Evolutionary conservation across 2,888 invertebrate genomes (phyloP).

Genomic region (Osmoderma eremita): DNA sequence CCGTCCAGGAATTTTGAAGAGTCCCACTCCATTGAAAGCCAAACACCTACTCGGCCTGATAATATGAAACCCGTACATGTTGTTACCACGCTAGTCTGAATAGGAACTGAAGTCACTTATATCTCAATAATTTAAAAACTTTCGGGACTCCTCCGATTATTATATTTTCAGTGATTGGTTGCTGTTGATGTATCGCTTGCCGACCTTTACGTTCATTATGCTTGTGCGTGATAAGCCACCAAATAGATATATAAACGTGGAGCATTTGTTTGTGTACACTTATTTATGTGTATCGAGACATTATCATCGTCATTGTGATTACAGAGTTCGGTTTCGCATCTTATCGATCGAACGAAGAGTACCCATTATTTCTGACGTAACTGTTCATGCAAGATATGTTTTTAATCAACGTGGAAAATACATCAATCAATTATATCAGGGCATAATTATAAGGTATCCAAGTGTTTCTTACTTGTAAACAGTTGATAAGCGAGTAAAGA

Average conservation of each 20-base stretch:
- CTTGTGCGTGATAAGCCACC: constrained; percentile 43
- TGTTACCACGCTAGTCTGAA: constrained; percentile 26
- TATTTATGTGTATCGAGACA: background rate
- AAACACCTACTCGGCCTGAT: constrained; percentile 50
- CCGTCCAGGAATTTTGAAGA: constrained; percentile 56
- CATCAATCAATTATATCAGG: too few species aligned
- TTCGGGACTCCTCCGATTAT: constrained; percentile 53
- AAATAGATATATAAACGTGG: constrained; percentile 11
- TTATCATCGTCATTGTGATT: constrained; percentile 11
- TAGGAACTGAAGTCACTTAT: constrained; percentile 20
- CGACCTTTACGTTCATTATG: constrained; percentile 48
- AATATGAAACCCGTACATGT: constrained; percentile 49
- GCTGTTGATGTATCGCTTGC: constrained; percentile 45
- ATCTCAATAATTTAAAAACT: constrained; percentile 43
- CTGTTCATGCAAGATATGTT: too few species aligned
- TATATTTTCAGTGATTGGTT: constrained; percentile 50
- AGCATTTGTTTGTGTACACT: constrained; percentile 16
- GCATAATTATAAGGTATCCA: too few species aligned
- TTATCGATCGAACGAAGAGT: background rate
- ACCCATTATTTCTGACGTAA: too few species aligned
- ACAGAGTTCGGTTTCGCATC: constrained; percentile 1
- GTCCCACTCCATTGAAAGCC: constrained; percentile 55
- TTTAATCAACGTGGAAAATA: too few species aligned
- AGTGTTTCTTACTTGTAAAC: too few species aligned
- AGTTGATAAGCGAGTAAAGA: too few species aligned